Evolutionary conservation across 2,888 invertebrate genomes (phyloP), one percentile per base, ranked within the genome.

Genomic region (Xylophagus ater): DNA sequence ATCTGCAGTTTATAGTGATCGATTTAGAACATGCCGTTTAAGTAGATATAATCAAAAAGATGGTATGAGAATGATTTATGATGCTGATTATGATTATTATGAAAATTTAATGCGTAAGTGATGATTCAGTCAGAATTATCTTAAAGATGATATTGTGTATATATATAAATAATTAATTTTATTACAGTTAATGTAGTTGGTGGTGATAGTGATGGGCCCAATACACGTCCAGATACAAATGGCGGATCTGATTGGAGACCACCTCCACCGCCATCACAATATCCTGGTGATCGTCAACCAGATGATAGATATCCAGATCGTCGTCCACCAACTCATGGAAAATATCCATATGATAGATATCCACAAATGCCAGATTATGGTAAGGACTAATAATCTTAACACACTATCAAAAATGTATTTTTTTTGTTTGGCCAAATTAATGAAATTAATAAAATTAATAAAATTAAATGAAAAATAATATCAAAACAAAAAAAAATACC

Each of bases 71-170:
- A 78, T 89, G 39, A 81, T 88, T 48, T 88, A 88, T 58, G 89
- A 90, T 60, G 85, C 86, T 3, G 88, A 88, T 63, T 89, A 86
- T 61, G 89, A 90, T 67, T 90, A 89, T 65, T 90, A 89, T 57
- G 89, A 90, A 66, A 88, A 88, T 67, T 71, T 89, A 36, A 87
- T 88, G 86, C 81, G 89, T 88, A 70, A 78, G 86, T 76, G n/a
- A n/a, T n/a, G n/a, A n/a, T n/a, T n/a, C n/a, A n/a, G n/a, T n/a
- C n/a, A n/a, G n/a, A n/a, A n/a, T n/a, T n/a, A n/a, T n/a, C n/a
- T n/a, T n/a, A n/a, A n/a, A n/a, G n/a, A n/a, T n/a, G n/a, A n/a
- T n/a, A n/a, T n/a, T n/a, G n/a, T n/a, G n/a, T n/a, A n/a, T n/a
- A n/a, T n/a, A n/a, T n/a, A n/a, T n/a, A n/a, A n/a, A n/a, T n/a